phyloP scores from a whole-genome alignment of 2,113 vertebrate genomes.

The Microtus montanus region DNA sequence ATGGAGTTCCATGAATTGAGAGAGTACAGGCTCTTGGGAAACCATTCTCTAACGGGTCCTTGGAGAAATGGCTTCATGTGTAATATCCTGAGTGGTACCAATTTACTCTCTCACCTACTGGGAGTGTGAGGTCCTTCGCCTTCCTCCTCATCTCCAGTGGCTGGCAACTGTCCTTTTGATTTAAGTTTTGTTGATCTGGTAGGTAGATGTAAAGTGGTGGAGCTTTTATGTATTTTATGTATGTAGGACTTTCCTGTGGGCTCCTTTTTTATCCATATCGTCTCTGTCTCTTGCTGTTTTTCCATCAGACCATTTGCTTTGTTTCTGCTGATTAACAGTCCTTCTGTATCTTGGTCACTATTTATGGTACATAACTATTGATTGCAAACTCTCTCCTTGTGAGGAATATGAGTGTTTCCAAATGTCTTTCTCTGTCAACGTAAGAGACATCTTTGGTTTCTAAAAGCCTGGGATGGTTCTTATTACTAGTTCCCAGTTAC shows the following conservation, averaged over 20 bases:
- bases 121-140: rapidly evolving
- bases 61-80: not conserved
- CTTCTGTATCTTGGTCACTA: too few species aligned
- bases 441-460: not conserved
- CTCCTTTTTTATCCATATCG: rapidly evolving
- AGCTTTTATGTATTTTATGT: too few species aligned
- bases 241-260: too few species aligned
- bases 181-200: not conserved
- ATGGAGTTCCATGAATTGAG: not conserved
- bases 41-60: not conserved
- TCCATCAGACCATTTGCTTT: not conserved
- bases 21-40: not conserved
- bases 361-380: not conserved
- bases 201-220: rapidly evolving
- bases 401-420: not conserved
- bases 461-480: not conserved
- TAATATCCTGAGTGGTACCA: rapidly evolving
- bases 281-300: not conserved
- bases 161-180: not conserved
- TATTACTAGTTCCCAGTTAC: not conserved
- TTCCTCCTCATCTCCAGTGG: too few species aligned
- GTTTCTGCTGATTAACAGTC: not conserved
- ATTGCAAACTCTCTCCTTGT: not conserved
- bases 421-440: not conserved
- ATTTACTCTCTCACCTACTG: rapidly evolving